These are phyloP conservation scores for Hydropsyche tenuis DNA, from an alignment of 1,140 invertebrate genomes.

Conservation along the genomic window DNA sequence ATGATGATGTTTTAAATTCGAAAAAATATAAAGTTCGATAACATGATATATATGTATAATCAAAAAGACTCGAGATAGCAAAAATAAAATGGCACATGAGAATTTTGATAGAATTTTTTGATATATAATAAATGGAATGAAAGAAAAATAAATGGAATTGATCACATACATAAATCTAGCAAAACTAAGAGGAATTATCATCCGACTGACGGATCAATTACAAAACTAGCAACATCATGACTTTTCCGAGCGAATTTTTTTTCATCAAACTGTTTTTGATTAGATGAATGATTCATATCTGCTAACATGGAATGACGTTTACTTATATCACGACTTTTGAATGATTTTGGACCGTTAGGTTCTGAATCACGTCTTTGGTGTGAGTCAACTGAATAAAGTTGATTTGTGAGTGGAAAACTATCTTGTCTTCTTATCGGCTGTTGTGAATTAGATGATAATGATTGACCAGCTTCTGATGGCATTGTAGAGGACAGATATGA, in stretches of 20 bases:
- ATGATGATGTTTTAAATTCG: too few species aligned
- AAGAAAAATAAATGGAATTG: too few species aligned
- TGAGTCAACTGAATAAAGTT: conserved; percentile 10
- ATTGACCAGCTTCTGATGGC: conserved; percentile 51
- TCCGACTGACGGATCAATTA: conserved; percentile 60
- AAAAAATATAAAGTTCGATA: too few species aligned
- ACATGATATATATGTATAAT: too few species aligned
- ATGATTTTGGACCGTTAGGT: conserved; percentile 56
- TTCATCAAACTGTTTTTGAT: conserved; percentile 26
- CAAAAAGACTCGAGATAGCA: too few species aligned
- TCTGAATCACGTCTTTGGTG: conserved; percentile 57
- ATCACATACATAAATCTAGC: too few species aligned
- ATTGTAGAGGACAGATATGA: conserved; percentile 57
- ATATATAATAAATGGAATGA: too few species aligned
- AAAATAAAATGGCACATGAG: too few species aligned
- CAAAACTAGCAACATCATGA: conserved; percentile 55
- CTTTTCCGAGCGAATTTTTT: conserved; percentile 56
- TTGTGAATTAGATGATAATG: conserved; percentile 52
- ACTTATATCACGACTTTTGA: conserved; percentile 55
- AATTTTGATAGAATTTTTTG: too few species aligned
- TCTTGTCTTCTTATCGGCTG: conserved; percentile 43
- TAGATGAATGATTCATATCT: conserved; percentile 52
- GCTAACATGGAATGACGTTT: conserved; percentile 60
- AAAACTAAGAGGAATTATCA: conserved; percentile 51
- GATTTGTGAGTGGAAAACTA: conserved; percentile 51